These are phyloP conservation scores for Proisotoma minuta DNA, from an alignment of 2,888 invertebrate species.

Conservation along the genomic window DNA sequence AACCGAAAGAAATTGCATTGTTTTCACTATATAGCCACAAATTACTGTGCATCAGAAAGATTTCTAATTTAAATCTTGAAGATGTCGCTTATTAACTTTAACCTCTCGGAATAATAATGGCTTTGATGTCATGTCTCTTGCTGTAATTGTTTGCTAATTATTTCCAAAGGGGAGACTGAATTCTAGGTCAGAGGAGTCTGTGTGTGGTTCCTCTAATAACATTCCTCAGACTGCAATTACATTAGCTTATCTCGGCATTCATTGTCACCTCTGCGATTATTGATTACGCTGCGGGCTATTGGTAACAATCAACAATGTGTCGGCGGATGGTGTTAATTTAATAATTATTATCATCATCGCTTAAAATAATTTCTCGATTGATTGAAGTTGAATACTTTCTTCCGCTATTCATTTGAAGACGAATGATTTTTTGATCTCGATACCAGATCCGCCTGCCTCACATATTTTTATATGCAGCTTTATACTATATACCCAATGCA, in stretches of 20 bases:
- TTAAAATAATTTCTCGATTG: slow-evolving; percentile 3
- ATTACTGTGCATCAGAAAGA: too few relatives aligned
- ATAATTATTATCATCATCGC: neutral
- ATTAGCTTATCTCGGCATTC: neutral
- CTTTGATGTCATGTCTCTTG: slow-evolving; percentile 2
- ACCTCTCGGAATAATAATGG: too few relatives aligned
- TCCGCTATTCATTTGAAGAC: too few relatives aligned
- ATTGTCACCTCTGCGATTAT: slow-evolving; percentile 5
- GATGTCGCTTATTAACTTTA: too few relatives aligned
- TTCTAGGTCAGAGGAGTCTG: neutral
- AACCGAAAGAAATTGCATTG: too few relatives aligned
- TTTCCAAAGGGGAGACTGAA: neutral
- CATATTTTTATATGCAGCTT: too few relatives aligned
- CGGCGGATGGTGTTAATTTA: neutral
- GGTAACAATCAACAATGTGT: neutral
- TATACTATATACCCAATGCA: too few relatives aligned
- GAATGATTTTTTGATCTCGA: too few relatives aligned
- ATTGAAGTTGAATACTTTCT: too few relatives aligned
- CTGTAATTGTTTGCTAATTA: slow-evolving; percentile 7
- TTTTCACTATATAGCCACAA: too few relatives aligned
- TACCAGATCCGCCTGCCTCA: too few relatives aligned
- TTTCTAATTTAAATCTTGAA: too few relatives aligned
- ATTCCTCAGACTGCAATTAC: neutral
- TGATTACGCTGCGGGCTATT: neutral
- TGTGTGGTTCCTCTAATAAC: neutral